These are phyloP conservation scores for Tinamus major DNA, from an alignment of 2,797 vertebrate species.

Conservation along the genomic window DNA sequence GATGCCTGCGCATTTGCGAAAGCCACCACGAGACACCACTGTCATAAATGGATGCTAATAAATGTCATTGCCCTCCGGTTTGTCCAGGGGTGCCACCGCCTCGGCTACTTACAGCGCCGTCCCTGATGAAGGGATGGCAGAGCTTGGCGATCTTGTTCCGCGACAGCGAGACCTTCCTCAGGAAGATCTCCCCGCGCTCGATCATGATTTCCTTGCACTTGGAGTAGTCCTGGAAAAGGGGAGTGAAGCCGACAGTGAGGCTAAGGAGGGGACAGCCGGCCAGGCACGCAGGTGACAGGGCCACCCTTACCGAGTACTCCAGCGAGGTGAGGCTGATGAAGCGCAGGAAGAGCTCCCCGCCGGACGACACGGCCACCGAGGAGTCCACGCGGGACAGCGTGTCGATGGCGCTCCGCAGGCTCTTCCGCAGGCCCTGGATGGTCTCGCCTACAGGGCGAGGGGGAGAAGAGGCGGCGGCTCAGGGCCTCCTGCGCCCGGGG, in stretches of 20 bases:
- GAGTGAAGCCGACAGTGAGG: accelerated
- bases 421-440: constrained; percentile 91
- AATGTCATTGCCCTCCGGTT: neutral
- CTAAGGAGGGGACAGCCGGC: accelerated
- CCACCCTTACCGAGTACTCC: constrained; percentile 86
- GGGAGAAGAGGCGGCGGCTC: neutral
- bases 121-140: constrained; percentile 97
- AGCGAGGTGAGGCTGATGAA: constrained; percentile 97
- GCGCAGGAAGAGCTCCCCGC: constrained; percentile 95
- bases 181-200: constrained; percentile 93
- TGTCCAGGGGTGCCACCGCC: neutral
- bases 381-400: constrained; percentile 90
- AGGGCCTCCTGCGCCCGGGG: too few species aligned
- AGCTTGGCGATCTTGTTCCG: constrained; percentile 93
- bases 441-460: constrained; percentile 86
- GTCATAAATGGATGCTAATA: neutral
- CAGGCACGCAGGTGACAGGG: accelerated
- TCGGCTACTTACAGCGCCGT: constrained; percentile 88
- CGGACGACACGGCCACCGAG: constrained; percentile 94
- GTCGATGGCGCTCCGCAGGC: constrained; percentile 88
- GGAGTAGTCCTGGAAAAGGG: constrained; percentile 87
- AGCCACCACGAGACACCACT: neutral
- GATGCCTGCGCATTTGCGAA: accelerated
- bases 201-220: constrained; percentile 97
- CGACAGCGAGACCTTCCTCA: constrained; percentile 90